Evolutionary conservation across 2,113 vertebrate species (phyloP).

Genomic region (Terrapene triunguis): DNA sequence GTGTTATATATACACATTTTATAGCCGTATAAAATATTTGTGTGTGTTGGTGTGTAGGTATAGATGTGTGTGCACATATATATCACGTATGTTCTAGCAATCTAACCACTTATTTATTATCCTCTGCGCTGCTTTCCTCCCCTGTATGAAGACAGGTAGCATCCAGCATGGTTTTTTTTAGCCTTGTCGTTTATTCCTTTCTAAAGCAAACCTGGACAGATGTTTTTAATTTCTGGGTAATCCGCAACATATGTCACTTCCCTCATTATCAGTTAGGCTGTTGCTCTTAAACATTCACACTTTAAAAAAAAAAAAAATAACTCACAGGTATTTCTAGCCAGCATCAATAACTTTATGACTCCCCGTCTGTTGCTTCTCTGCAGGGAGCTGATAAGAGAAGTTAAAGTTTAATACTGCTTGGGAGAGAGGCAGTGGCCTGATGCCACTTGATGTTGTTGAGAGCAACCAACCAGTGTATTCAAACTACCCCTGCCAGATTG

Average conservation of each 20-base stretch:
- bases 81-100: background rate
- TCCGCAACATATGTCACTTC: constrained; percentile 76
- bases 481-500: background rate
- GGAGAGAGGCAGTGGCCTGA: background rate
- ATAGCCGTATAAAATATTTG: fast-evolving
- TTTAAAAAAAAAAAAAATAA: background rate
- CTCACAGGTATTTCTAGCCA: constrained; percentile 81
- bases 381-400: constrained; percentile 75
- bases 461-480: background rate
- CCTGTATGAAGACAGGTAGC: background rate
- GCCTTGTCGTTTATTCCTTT: constrained; percentile 15
- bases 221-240: constrained; percentile 81
- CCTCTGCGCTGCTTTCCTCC: fast-evolving
- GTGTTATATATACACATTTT: fast-evolving
- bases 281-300: constrained; percentile 69
- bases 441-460: background rate
- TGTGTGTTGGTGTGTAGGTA: fast-evolving
- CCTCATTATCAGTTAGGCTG: constrained; percentile 79
- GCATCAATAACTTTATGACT: constrained; percentile 79
- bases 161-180: background rate
- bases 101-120: background rate
- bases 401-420: constrained; percentile 74
- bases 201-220: constrained; percentile 76
- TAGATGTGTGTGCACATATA: fast-evolving
- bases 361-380: constrained; percentile 71